These are phyloP conservation scores for Proctacanthus coquilletti DNA, from an alignment of 1,140 invertebrate species.

Conservation along the genomic window DNA sequence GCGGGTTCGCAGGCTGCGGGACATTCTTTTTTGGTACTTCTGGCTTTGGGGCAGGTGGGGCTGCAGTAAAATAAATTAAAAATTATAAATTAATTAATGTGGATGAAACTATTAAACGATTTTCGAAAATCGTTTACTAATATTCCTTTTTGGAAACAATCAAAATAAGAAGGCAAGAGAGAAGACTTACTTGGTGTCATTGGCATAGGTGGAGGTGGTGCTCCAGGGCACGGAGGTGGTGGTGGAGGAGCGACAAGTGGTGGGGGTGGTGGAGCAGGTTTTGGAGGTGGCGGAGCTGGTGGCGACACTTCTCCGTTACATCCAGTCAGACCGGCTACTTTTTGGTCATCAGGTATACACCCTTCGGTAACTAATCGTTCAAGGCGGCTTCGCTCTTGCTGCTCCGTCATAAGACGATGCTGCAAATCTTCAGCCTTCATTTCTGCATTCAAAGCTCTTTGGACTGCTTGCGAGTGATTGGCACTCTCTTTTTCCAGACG, in stretches of 20 bases:
- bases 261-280: constrained; percentile 33
- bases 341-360: constrained; percentile 83
- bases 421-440: constrained; percentile 55
- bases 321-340: constrained; percentile 40
- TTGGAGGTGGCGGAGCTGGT: constrained; percentile 43
- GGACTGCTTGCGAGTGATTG: constrained; percentile 70
- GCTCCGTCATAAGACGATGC: constrained; percentile 60
- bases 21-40: constrained; percentile 53
- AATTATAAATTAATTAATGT: neutral
- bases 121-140: no score
- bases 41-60: constrained; percentile 35
- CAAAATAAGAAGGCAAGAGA: no score
- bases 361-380: constrained; percentile 75
- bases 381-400: constrained; percentile 62
- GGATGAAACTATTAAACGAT: neutral
- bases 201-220: constrained; percentile 33
- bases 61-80: constrained; percentile 10
- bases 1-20: constrained; percentile 76
- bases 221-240: constrained; percentile 24
- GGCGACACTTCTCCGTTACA: constrained; percentile 32
- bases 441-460: constrained; percentile 60
- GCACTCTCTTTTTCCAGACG: constrained; percentile 80
- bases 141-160: no score
- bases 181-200: constrained; percentile 21
- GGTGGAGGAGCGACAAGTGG: constrained; percentile 32